These are phyloP conservation scores for Scaptomyza reducta DNA, from an alignment of 2,888 invertebrate genomes.

Conservation along the genomic window DNA sequence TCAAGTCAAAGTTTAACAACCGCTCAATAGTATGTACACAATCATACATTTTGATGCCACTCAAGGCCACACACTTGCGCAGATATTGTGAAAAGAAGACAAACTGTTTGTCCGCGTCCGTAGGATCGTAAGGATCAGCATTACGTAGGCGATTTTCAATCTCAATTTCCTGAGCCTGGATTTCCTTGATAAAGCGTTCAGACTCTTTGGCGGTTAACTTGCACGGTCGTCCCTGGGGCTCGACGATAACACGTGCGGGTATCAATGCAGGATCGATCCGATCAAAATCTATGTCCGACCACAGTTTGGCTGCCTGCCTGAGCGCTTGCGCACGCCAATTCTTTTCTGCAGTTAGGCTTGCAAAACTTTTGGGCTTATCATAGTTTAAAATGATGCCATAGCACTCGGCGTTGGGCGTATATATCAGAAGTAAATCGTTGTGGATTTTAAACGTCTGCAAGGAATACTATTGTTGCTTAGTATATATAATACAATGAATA, in stretches of 20 bases:
- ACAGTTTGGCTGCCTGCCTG: conserved; percentile 87
- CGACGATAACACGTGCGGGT: conserved; percentile 86
- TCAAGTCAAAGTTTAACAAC: not conserved
- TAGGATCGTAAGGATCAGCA: too few species aligned
- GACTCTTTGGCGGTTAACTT: not conserved
- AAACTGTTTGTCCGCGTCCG: not conserved
- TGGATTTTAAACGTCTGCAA: not conserved
- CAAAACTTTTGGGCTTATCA: conserved; percentile 86
- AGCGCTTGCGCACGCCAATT: conserved; percentile 88
- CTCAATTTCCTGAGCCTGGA: not conserved
- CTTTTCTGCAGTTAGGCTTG: conserved; percentile 86
- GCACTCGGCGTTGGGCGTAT: conserved; percentile 87
- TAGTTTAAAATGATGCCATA: conserved; percentile 89
- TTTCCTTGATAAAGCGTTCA: not conserved
- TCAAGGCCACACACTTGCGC: not conserved
- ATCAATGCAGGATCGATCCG: conserved; percentile 87
- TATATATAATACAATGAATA: not conserved
- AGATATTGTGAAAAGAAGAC: not conserved
- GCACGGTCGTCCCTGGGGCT: conserved; percentile 81
- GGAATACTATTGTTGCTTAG: not conserved
- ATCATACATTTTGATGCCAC: not conserved
- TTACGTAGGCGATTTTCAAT: not conserved
- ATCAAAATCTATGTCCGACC: conserved; percentile 87
- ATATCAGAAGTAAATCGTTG: conserved; percentile 86
- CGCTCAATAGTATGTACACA: not conserved